A percentile compares a stretch with the other conserved stretches of the same genome.
Conservation (phyloP, 2,113 vertebrate species). For the Pithys albifrons region DNA sequence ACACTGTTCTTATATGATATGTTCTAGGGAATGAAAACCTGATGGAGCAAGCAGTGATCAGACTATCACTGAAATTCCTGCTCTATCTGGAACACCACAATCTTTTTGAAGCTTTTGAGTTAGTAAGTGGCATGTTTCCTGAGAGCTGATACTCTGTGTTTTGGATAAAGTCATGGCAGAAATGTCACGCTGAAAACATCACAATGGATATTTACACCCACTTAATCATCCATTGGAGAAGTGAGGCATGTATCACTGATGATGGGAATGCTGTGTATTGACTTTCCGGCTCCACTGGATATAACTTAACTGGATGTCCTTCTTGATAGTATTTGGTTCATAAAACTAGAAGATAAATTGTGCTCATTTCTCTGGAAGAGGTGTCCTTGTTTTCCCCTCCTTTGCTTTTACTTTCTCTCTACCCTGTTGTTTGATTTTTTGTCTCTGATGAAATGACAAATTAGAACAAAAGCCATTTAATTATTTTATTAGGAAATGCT, state of each 20-base stretch:
- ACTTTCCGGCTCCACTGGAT: neutral
- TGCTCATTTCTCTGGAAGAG: neutral
- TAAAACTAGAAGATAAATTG: neutral
- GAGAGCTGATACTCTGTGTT: neutral
- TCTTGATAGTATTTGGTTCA: neutral
- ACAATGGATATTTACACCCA: neutral
- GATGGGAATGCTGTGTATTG: neutral
- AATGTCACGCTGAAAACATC: neutral
- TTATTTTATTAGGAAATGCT: neutral
- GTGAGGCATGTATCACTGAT: neutral
- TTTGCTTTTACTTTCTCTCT: neutral
- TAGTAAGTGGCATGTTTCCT: neutral
- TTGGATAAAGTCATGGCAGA: neutral
- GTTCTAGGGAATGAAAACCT: neutral
- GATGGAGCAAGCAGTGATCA: neutral
- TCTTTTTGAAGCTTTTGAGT: conserved; percentile 12
- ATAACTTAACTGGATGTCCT: neutral
- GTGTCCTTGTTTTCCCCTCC: accelerated
- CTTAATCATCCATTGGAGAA: neutral
- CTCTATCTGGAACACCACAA: neutral
- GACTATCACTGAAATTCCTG: neutral
- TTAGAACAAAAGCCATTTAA: neutral
- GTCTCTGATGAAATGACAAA: neutral
- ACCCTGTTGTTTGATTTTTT: neutral
- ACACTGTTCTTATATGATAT: neutral